Base-by-base conservation (phyloP, 2,888 invertebrate species). In the Tenthredo scrophulariae region DNA sequence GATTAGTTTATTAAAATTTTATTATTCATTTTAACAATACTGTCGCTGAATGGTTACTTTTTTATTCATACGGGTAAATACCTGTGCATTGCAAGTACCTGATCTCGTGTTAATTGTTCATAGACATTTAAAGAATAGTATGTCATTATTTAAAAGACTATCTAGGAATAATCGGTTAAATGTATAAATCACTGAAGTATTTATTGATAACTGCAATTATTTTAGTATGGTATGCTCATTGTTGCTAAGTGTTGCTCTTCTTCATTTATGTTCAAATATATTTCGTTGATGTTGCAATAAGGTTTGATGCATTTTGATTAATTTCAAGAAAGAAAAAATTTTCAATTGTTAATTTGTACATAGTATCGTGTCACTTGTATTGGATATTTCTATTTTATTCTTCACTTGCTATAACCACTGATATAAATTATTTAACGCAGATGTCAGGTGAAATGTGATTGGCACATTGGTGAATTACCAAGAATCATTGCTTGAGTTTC, bases 1-100 rank as follows among this genome's bases (percentile, higher is more conserved):
- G 89, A 89, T 90, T 91, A 90, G 91, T 86, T 87, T 74, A 85
- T 80, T 85, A 74, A 65, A 85, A 70, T 74, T 79, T 33, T 13
- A 75, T 74, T 58, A 67, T 77, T 85, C 82, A 65, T 84, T 33
- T 85, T 86, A 84, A 62, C 43, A 40, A 74, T 74, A 74, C 40
- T 43, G 74, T 50, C 29, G 54, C 54, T 77, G 50, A 54, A 54
- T 77, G 15, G 29, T 29, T 77, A 77, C 29, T 33, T 54, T 54
- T 77, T 75, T 54, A 22, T 43, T 40, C 70, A 43, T 43, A 74
- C 43, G 46, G 22, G 43, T 43, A 74, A 43, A 22, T 74, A 43
- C 43, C 43, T 40, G 70, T n/a, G 37, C 74, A 43, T 40, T 74
- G 43, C 40, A 40, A 74, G 22, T 74, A 43, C 18, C 74, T 40